Percentiles rank a stretch among this genome's conserved stretches.
Conservation (phyloP, 2,888 invertebrate genomes). For the Malthinus seriepunctatus region DNA sequence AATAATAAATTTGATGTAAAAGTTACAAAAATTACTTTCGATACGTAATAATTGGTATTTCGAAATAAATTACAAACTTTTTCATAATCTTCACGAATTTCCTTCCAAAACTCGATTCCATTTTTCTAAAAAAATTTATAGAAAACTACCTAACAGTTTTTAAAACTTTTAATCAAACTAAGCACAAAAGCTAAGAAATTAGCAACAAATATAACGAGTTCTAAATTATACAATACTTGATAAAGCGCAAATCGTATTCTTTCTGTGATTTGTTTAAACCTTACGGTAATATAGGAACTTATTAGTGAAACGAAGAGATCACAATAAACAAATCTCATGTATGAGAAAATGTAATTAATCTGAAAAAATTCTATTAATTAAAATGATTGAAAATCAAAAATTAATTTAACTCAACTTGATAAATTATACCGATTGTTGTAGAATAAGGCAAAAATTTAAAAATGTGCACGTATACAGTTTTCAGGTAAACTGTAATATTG, state of each 20-base stretch:
- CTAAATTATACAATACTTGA: too few species aligned
- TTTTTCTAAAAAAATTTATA: slow-evolving; percentile 54
- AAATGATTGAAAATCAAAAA: not conserved
- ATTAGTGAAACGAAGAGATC: slow-evolving; percentile 75
- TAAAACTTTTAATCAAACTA: too few species aligned
- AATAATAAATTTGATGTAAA: slow-evolving; percentile 73
- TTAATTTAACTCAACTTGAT: slow-evolving; percentile 4
- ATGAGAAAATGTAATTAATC: slow-evolving; percentile 61
- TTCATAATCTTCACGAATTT: slow-evolving; percentile 66
- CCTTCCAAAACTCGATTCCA: slow-evolving; percentile 66
- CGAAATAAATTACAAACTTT: slow-evolving; percentile 64
- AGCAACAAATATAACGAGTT: too few species aligned
- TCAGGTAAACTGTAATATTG: not conserved
- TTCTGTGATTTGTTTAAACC: slow-evolving; percentile 60
- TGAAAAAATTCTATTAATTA: slow-evolving; percentile 13
- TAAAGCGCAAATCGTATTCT: slow-evolving; percentile 27
- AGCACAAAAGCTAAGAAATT: too few species aligned
- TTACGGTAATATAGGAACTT: slow-evolving; percentile 67
- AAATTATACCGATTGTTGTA: not conserved
- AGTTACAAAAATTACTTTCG: slow-evolving; percentile 66
- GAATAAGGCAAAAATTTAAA: slow-evolving; percentile 9
- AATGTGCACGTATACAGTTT: not conserved
- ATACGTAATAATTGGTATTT: slow-evolving; percentile 62
- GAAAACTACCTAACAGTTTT: too few species aligned
- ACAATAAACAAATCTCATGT: slow-evolving; percentile 74